Evolutionary conservation across 1,140 invertebrate species (phyloP).

Genomic region (Cecropterus lyciades): DNA sequence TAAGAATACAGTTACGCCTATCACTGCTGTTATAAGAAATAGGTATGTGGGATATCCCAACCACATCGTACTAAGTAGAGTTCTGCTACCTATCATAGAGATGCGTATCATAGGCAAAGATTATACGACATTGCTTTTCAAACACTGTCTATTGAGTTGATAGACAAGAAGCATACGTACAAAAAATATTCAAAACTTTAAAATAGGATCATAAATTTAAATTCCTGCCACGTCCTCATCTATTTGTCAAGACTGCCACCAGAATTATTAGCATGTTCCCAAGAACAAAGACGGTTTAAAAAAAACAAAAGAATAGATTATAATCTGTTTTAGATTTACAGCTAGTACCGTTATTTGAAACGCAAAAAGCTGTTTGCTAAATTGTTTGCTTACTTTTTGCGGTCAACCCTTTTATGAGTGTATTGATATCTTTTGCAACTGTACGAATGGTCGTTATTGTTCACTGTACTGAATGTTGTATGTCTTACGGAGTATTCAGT

Average conservation of each 20-base stretch:
- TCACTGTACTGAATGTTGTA: not conserved
- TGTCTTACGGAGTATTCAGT: not conserved
- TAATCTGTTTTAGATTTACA: constrained; percentile 65
- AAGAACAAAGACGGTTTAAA: constrained; percentile 39
- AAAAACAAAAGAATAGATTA: constrained; percentile 58
- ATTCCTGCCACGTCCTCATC: constrained; percentile 44
- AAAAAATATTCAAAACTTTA: not conserved
- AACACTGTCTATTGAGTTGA: too few species aligned
- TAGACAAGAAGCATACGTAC: too few species aligned
- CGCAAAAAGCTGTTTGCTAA: not conserved
- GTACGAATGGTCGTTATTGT: not conserved
- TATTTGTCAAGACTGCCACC: constrained; percentile 51
- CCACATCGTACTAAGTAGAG: too few species aligned
- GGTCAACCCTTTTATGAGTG: constrained; percentile 31
- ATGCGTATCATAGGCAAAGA: too few species aligned
- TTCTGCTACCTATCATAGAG: too few species aligned
- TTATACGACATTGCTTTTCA: too few species aligned
- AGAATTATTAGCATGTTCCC: constrained; percentile 40
- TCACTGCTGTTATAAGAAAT: too few species aligned
- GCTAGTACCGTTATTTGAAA: constrained; percentile 36
- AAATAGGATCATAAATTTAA: constrained; percentile 52
- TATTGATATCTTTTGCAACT: not conserved
- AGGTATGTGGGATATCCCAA: too few species aligned
- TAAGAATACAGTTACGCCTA: too few species aligned
- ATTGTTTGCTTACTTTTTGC: constrained; percentile 16